A percentile compares a stretch with the other conserved stretches of the same genome.
Conservation (phyloP, 2,113 vertebrate species). For the Polypterus bichir region DNA sequence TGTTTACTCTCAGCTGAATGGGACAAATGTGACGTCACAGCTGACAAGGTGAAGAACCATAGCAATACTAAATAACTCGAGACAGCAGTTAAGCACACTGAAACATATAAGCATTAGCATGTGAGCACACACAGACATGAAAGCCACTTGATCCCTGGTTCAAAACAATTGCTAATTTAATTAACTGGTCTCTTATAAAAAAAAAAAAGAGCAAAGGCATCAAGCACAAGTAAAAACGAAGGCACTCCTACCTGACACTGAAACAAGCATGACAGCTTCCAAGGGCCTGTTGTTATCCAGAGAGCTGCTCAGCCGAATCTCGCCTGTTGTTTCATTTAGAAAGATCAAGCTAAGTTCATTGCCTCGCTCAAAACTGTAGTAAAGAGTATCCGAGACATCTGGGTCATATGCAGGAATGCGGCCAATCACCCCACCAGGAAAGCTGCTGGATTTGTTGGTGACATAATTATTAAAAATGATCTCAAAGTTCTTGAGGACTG, state of each 20-base stretch:
- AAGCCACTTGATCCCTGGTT: too few relatives aligned
- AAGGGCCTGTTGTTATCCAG: conserved; percentile 90
- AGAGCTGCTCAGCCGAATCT: conserved; percentile 73
- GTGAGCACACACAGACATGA: too few relatives aligned
- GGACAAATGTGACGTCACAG: too few relatives aligned
- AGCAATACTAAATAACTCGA: too few relatives aligned
- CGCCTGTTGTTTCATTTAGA: conserved; percentile 75
- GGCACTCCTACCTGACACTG: conserved; percentile 71
- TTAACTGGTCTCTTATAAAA: too few relatives aligned
- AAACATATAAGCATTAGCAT: too few relatives aligned
- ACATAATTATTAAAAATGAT: conserved; percentile 97
- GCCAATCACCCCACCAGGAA: conserved; percentile 78
- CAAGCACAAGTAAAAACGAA: conserved; percentile 16
- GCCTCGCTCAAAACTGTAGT: conserved; percentile 73
- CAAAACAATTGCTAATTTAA: too few relatives aligned
- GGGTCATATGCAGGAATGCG: conserved; percentile 79
- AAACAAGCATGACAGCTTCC: conserved; percentile 85
- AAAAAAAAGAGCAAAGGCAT: neutral
- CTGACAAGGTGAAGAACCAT: too few relatives aligned
- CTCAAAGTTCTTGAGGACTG: conserved; percentile 82
- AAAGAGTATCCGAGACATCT: conserved; percentile 73
- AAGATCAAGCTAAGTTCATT: conserved; percentile 83
- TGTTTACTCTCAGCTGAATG: too few relatives aligned
- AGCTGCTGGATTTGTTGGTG: conserved; percentile 77
- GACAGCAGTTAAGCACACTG: too few relatives aligned